Base-by-base conservation (phyloP, 2,113 vertebrate species). In the Lethenteron reissneri region DNA sequence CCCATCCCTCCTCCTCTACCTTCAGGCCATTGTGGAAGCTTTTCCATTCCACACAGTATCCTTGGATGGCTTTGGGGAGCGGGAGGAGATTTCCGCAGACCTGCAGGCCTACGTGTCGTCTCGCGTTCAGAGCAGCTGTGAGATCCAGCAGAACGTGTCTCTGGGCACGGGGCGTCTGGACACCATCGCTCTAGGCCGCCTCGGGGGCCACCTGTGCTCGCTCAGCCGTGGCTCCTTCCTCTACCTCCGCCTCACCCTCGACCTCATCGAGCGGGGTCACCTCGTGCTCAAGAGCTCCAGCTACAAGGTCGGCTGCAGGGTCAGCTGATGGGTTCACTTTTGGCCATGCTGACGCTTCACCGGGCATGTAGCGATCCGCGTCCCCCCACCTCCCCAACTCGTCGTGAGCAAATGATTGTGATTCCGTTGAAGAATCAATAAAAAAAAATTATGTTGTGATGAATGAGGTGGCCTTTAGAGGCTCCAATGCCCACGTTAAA, bases 201-300 rank as follows among this genome's bases (percentile, higher is more conserved):
- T 97, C 76, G 92, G 89, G 77, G 87, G 86, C 75, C 94, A 99
- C 82, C 83, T 99, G 78, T 86, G 88, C 75, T 84, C 84, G 72
- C 87, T 86, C 74, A 99, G 94, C 81, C 86, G 89, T 69, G 94
- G 94, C 69, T 99, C 94, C 71, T 97, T 91, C 56, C 85, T 99
- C 75, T 99, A 99, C 80, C 81, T 99, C 76, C 97, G 95, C 74
- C 84, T 97, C 76, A 96, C 90, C 15, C 77, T 99, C 76, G 94
- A 99, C 80, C 89, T 97, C 75, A 91, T 99, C 70, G 88, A 99
- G 73, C 85, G 82, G 74, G 94, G 91, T 72, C 90, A 95, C 77
- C 77, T 99, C 71, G 94, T 97, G 72, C 94, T 96, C 76, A 97
- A 99, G 81, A 97, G 94, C 6, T 83, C 90, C 73, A 92, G 92